These are phyloP conservation scores for Brotogeris chrysoptera DNA, from an alignment of 2,797 vertebrate species.

Conservation along the genomic window DNA sequence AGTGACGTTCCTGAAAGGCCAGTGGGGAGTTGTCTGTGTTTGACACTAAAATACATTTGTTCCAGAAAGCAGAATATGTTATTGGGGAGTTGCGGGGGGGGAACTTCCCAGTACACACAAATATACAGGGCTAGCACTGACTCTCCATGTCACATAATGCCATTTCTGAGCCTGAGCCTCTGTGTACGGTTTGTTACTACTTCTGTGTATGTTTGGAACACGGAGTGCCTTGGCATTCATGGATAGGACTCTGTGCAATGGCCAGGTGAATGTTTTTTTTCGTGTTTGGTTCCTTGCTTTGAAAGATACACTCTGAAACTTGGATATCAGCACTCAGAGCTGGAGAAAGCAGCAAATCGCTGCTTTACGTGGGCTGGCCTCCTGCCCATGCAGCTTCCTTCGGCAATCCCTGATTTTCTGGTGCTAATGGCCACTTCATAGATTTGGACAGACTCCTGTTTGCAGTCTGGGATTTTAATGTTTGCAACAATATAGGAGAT, in stretches of 20 bases:
- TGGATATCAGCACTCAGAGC: neutral
- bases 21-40: neutral
- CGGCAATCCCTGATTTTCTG: neutral
- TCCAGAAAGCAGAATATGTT: neutral
- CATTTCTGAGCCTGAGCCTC: neutral
- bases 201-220: neutral
- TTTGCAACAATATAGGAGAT: neutral
- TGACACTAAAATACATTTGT: neutral
- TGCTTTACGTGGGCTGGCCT: neutral
- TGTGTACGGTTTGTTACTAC: fast-evolving
- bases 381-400: neutral
- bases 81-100: neutral
- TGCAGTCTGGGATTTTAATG: neutral
- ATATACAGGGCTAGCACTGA: fast-evolving
- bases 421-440: neutral
- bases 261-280: neutral
- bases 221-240: fast-evolving
- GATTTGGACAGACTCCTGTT: neutral
- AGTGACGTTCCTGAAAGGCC: neutral
- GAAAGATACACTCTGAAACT: fast-evolving
- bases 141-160: neutral
- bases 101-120: neutral
- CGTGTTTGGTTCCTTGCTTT: neutral
- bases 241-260: fast-evolving
- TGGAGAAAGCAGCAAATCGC: neutral